Evolutionary conservation across 2,113 vertebrate species (phyloP), one percentile per base, ranked within the genome.

Genomic region (Lophius piscatorius): DNA sequence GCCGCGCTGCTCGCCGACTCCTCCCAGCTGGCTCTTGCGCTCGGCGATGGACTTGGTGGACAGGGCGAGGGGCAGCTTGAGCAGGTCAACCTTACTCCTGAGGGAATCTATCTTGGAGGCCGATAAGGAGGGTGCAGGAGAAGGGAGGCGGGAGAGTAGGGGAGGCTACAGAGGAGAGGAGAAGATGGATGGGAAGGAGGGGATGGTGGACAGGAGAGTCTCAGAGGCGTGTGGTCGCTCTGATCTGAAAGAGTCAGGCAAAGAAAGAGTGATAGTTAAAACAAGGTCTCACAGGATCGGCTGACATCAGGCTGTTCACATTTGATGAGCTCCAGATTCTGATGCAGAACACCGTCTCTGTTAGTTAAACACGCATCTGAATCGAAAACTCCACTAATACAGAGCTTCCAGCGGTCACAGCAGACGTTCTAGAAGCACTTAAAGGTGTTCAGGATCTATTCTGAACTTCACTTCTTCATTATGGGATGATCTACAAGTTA

Each of bases 61-160:
- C 66, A 98, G 93, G 70, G 94, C 90, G 73, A 98, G 82, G 22
- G 96, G 96, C 91, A 93, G 93, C 90, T 93, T 94, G 89, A 96
- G 87, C 81, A 98, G 92, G 74, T 98, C 96, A 79, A 98, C 96
- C 3, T 94, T 97, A 73, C 92, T 95, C 95, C 94, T 95, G 93
- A 98, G 92, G 92, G 96, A 95, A 94, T 98, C 95, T 97, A 98
- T 98, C 90, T 95, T 98, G 96, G 92, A 95, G 80, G 90, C 87
- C 73, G 85, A 78, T 1, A 83, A 35, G 64, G 56, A 62, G 33
- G 82, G 63, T 60, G 55, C 59, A 60, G 78, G 50, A 39, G 86
- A 90, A 89, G 81, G 76, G 63, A 0, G 2, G 48, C 10, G 28
- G 66, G 73, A 39, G 14, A 36, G 6, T 6, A 5, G 42, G 33